Conservation (phyloP, 2,113 vertebrate species). For the Lophotis ruficrista region DNA sequence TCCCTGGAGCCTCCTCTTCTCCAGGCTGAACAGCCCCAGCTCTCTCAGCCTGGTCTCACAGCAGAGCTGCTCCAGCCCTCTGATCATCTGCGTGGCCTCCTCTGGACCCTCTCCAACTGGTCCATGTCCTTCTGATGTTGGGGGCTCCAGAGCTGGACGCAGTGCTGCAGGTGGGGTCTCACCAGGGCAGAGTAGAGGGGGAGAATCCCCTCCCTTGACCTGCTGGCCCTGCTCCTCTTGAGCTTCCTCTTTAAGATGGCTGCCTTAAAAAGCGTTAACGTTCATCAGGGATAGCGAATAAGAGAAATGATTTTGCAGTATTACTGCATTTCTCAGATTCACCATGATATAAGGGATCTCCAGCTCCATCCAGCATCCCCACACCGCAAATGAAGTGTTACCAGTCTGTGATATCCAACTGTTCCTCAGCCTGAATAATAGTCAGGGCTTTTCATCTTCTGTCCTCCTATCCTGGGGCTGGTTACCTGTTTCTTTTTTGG, state of each 20-base stretch:
- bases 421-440: neutral
- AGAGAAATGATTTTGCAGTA: neutral
- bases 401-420: accelerated
- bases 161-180: too few species aligned
- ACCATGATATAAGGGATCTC: accelerated
- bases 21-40: too few species aligned
- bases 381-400: accelerated
- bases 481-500: neutral
- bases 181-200: too few species aligned
- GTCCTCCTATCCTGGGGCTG: neutral
- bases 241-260: neutral
- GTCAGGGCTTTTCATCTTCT: neutral
- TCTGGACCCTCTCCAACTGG: too few species aligned
- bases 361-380: neutral
- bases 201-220: too few species aligned
- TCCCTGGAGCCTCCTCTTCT: too few species aligned
- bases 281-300: accelerated
- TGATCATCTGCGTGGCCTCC: too few species aligned
- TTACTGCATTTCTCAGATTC: neutral
- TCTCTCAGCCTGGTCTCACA: too few species aligned
- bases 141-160: too few species aligned
- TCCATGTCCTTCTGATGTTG: too few species aligned
- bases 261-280: neutral
- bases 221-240: too few species aligned
- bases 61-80: too few species aligned